phyloP scores from a whole-genome alignment of 2,888 invertebrate genomes.

The Mythimna lalbum region DNA sequence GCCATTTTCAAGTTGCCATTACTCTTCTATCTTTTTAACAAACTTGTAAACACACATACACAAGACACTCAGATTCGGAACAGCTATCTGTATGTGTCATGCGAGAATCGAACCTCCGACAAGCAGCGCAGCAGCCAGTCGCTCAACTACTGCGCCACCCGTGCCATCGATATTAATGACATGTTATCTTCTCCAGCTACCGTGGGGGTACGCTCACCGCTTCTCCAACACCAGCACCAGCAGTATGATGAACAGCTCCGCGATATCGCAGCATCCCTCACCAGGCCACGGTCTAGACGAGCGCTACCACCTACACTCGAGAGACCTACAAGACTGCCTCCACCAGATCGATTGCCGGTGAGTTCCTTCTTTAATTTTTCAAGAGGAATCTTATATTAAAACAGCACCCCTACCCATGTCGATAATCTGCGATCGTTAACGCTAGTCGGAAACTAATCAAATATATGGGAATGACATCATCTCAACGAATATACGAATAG shows the following conservation, averaged over 20 bases:
- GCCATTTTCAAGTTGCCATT: neutral
- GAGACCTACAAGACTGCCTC: constrained; percentile 89
- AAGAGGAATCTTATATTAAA: too few species aligned
- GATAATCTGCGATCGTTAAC: too few species aligned
- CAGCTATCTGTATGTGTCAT: too few species aligned
- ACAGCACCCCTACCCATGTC: too few species aligned
- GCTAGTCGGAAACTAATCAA: too few species aligned
- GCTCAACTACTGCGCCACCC: too few species aligned
- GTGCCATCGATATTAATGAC: neutral
- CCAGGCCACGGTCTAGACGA: constrained; percentile 92
- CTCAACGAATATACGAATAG: too few species aligned
- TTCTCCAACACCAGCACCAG: constrained; percentile 87
- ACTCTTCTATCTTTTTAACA: neutral
- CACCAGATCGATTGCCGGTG: constrained; percentile 85
- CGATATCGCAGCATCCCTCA: constrained; percentile 96
- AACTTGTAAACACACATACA: too few species aligned
- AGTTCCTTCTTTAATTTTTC: constrained; percentile 54
- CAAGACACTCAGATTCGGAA: too few species aligned
- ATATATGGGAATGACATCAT: too few species aligned
- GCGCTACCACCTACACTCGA: constrained; percentile 89
- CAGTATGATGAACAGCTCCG: constrained; percentile 93
- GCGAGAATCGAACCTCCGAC: too few species aligned
- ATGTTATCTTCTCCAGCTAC: constrained; percentile 61
- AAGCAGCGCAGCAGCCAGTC: too few species aligned
- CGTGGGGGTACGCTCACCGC: constrained; percentile 81